These are phyloP conservation scores for Girardia tigrina DNA, from an alignment of 2,888 invertebrate genomes.

Conservation along the genomic window DNA sequence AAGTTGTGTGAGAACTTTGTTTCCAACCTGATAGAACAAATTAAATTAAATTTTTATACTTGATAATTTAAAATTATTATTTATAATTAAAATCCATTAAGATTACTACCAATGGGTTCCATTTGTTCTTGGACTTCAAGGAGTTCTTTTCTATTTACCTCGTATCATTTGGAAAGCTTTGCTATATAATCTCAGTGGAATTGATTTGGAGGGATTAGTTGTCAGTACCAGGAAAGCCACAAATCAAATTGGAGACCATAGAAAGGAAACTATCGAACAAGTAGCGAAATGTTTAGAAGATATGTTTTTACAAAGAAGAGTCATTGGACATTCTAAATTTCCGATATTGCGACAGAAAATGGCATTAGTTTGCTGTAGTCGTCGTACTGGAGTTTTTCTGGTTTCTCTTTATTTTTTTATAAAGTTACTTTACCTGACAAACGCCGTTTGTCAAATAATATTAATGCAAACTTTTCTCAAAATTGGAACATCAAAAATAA, in stretches of 20 bases:
- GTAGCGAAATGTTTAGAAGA: neutral
- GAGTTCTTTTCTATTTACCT: neutral
- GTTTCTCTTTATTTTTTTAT: conserved; percentile 32
- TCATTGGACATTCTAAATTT: neutral
- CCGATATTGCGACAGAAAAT: neutral
- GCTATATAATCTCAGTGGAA: neutral
- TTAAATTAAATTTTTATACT: no score
- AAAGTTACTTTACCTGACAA: conserved; percentile 37
- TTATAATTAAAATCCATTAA: no score
- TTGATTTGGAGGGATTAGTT: neutral
- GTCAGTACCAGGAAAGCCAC: neutral
- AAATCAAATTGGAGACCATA: neutral
- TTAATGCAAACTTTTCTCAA: conserved; percentile 37
- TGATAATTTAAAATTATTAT: no score
- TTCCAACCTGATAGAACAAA: no score
- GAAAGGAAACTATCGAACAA: neutral
- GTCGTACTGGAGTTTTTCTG: conserved; percentile 30
- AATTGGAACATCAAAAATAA: neutral
- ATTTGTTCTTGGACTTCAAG: conserved; percentile 19
- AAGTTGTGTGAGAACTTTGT: no score
- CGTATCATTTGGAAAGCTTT: neutral
- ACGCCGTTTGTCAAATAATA: conserved; percentile 35
- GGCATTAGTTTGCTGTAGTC: neutral
- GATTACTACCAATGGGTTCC: conserved; percentile 26
- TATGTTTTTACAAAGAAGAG: neutral